Conservation (phyloP, 2,113 vertebrate genomes). For the Sinocyclocheilus rhinocerous region DNA sequence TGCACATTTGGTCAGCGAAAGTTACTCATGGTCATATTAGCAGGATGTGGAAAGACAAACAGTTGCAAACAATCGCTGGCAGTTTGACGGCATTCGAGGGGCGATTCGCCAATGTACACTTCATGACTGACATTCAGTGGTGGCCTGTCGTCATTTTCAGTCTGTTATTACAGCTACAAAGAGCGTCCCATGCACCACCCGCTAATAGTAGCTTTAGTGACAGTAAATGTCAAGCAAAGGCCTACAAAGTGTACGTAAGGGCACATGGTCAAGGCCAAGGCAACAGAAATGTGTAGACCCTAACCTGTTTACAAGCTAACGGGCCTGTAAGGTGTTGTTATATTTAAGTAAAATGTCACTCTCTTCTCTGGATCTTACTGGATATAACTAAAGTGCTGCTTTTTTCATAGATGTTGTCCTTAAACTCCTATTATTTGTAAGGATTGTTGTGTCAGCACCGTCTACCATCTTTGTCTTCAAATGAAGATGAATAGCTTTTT, state of each 20-base stretch:
- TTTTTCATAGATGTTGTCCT: neutral
- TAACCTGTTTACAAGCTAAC: neutral
- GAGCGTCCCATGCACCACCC: neutral
- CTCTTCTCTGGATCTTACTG: too few relatives aligned
- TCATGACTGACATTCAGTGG: slow-evolving; percentile 9
- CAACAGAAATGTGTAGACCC: neutral
- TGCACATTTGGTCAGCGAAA: neutral
- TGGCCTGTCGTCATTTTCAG: neutral
- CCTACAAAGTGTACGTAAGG: neutral
- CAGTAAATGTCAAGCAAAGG: neutral
- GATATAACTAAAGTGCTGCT: neutral
- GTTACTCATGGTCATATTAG: neutral
- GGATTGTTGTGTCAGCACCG: neutral
- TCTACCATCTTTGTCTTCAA: neutral
- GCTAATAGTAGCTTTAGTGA: slow-evolving; percentile 14
- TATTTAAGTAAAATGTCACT: neutral
- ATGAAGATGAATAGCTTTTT: neutral
- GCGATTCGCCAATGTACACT: neutral
- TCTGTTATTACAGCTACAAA: neutral
- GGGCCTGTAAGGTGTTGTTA: neutral
- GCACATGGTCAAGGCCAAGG: neutral
- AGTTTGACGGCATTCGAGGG: neutral
- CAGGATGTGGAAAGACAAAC: neutral
- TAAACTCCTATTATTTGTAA: neutral
- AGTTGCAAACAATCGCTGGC: neutral